Conservation (phyloP, 1,140 invertebrate genomes). For the Drosophila insularis region DNA sequence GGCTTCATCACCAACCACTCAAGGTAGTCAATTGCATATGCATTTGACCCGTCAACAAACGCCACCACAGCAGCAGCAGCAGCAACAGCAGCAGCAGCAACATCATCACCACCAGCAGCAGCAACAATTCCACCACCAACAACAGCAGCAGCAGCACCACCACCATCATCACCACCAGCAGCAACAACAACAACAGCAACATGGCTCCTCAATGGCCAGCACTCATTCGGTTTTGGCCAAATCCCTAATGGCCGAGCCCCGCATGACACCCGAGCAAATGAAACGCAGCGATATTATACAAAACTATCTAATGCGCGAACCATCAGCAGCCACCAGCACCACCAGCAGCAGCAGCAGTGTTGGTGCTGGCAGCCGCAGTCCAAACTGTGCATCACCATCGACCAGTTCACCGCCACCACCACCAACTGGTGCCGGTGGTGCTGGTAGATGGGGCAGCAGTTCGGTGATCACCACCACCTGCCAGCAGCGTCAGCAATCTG, state of each 20-base stretch:
- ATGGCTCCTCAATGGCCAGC: constrained; percentile 86
- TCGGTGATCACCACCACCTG: constrained; percentile 83
- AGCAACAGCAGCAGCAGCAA: constrained; percentile 40
- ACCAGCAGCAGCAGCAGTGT: constrained; percentile 66
- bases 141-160: constrained; percentile 38
- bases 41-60: constrained; percentile 82
- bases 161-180: constrained; percentile 41
- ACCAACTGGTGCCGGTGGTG: constrained; percentile 17
- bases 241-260: constrained; percentile 93
- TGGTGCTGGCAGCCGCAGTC: constrained; percentile 66
- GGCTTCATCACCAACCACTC: constrained; percentile 58
- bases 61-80: constrained; percentile 43
- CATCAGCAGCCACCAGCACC: constrained; percentile 67
- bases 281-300: constrained; percentile 94
- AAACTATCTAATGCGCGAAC: constrained; percentile 92
- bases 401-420: constrained; percentile 52
- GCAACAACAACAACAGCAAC: constrained; percentile 41
- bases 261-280: constrained; percentile 94
- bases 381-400: constrained; percentile 58
- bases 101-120: constrained; percentile 40
- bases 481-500: constrained; percentile 79
- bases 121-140: constrained; percentile 31
- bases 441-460: constrained; percentile 53
- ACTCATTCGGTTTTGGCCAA: constrained; percentile 94
- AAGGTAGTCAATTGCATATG: constrained; percentile 83